A percentile compares a stretch with the other conserved stretches of the same genome.
phyloP scores from a whole-genome alignment of 2,888 invertebrate species.

The Xestoiulus laeticollis region DNA sequence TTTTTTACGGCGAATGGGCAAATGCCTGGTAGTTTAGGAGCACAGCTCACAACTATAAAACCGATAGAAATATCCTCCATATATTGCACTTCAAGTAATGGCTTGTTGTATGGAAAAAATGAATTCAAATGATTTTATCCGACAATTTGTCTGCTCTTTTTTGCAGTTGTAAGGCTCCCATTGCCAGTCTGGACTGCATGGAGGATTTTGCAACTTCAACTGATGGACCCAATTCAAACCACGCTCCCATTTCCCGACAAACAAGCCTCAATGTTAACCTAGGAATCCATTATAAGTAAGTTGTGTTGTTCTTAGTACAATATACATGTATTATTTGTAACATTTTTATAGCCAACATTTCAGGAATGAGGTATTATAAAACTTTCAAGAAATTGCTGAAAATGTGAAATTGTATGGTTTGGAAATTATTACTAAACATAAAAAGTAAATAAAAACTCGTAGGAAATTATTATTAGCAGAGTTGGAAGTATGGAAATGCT shows the following conservation, averaged over 20 bases:
- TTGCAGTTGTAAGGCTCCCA: conserved; percentile 85
- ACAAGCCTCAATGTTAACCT: conserved; percentile 51
- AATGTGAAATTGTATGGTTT: not conserved
- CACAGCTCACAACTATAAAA: not conserved
- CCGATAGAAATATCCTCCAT: not conserved
- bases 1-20: not conserved
- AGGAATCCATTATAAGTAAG: conserved; percentile 52
- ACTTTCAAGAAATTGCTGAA: not conserved
- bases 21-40: not conserved
- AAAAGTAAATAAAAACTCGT: not conserved
- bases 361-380: not conserved
- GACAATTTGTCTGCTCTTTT: not conserved
- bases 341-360: not conserved
- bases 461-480: not conserved
- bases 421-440: not conserved
- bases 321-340: not conserved
- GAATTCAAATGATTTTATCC: conserved; percentile 4
- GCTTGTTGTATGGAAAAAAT: not conserved
- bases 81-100: not conserved
- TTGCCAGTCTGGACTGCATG: conserved; percentile 93
- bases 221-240: conserved; percentile 42
- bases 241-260: conserved; percentile 46
- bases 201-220: conserved; percentile 83
- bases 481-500: not conserved
- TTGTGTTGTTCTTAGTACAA: not conserved